Evolutionary conservation across 2,888 invertebrate species (phyloP), one percentile per base, ranked within the genome.

Genomic region (Chamaedrilus cognettii): DNA sequence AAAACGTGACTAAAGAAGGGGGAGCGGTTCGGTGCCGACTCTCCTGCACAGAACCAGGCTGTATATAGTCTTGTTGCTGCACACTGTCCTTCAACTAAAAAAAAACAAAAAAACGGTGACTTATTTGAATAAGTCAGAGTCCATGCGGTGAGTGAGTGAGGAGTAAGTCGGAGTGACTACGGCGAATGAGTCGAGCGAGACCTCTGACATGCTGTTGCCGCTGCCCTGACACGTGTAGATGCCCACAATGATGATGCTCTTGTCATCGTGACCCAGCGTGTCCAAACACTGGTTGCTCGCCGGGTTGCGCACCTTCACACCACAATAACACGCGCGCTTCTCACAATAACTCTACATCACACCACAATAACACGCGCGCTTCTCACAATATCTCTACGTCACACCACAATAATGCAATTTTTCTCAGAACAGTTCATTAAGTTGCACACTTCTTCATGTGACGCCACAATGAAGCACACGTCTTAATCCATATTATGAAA

Each of bases 231-330:
- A 84, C 34, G 68, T 65, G 72, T 77, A 84, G 2, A 84, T 42
- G 26, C 80, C 80, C 30, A 83, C 68, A 60, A 79, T 75, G 75
- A 83, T 80, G 23, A 73, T 65, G 0, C 69, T 69, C 70, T 82
- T 82, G 71, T 84, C 84, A 74, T 84, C 83, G 70, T 82, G 80
- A 31, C 80, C 79, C 66, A 83, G 64, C 2, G 80, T 82, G 72
- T 83, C 83, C 23, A 84, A 72, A 69, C 84, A 84, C 58, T 82
- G 68, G 64, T 79, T 79, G 23, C 75, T 76, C 50, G 75, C 67
- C 49, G 82, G 81, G 72, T 84, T 84, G 35, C 81, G 72, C 4
- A 83, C 77, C 82, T 83, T n/a, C 74, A 35, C 42, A 35, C 23
- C 7, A 26, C 26, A 7, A 11, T 19, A 31, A 63, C 11, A 63